Evolutionary conservation across 2,113 vertebrate genomes (phyloP).

Genomic region (Callipepla squamata): DNA sequence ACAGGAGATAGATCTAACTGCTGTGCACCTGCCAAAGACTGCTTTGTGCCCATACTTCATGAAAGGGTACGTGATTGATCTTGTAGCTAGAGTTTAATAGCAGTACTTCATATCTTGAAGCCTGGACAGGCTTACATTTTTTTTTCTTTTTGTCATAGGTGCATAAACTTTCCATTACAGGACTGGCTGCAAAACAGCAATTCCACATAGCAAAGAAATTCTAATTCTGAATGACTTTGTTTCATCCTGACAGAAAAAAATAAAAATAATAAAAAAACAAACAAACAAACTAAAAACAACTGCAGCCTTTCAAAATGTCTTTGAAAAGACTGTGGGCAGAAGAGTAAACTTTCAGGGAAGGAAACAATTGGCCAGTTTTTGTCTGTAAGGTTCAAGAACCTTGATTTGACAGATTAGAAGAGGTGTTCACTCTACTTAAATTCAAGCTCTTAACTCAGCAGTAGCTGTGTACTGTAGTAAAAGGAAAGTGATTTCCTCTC

Average conservation of each 20-base stretch:
- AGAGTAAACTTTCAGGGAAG: not conserved
- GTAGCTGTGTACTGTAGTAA: not conserved
- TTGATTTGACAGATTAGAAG: not conserved
- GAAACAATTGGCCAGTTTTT: not conserved
- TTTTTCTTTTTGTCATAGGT: slow-evolving; percentile 8
- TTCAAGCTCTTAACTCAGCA: slow-evolving; percentile 14
- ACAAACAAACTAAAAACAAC: not conserved
- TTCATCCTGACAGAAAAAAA: not conserved
- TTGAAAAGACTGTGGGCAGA: not conserved
- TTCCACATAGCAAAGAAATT: not conserved
- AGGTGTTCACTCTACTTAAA: not conserved
- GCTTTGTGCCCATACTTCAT: not conserved
- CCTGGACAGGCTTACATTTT: slow-evolving; percentile 25
- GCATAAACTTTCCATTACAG: slow-evolving; percentile 28
- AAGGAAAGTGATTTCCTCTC: not conserved
- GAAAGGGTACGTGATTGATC: not conserved
- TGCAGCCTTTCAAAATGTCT: slow-evolving; percentile 6
- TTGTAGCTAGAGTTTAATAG: not conserved
- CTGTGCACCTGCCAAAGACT: slow-evolving; percentile 25
- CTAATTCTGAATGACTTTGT: not conserved
- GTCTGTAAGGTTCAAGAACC: not conserved
- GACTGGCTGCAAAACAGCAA: not conserved
- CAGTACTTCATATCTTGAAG: not conserved
- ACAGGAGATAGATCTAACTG: not conserved
- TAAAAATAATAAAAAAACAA: too few relatives aligned